phyloP scores from a whole-genome alignment of 2,888 invertebrate species.

The Monoplex corrugatus region DNA sequence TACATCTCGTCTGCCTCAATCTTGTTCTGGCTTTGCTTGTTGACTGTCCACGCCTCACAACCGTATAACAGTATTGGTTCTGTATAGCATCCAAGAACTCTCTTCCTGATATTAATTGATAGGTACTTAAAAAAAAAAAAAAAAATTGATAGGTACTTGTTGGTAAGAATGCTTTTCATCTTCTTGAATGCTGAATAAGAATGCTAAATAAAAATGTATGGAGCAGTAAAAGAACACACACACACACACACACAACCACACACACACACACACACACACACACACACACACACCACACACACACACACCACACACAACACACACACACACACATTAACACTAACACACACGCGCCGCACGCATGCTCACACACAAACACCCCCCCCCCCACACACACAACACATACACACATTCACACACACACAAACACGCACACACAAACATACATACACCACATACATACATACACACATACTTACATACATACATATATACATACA shows the following conservation, averaged over 20 bases:
- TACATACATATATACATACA: not conserved
- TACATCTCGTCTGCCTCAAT: too few relatives aligned
- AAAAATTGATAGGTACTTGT: too few relatives aligned
- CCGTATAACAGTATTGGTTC: too few relatives aligned
- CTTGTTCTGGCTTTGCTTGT: too few relatives aligned
- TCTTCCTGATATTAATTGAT: too few relatives aligned
- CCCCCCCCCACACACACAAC: not conserved
- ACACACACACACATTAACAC: not conserved
- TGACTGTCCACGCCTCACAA: too few relatives aligned
- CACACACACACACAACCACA: not conserved
- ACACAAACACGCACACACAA: not conserved
- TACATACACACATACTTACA: slow-evolving; percentile 8
- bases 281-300: not conserved
- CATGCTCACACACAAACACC: not conserved
- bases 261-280: not conserved
- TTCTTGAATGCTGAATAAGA: too few relatives aligned
- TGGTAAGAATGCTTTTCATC: too few relatives aligned
- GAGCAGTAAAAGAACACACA: too few relatives aligned
- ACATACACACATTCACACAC: not conserved
- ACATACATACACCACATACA: not conserved
- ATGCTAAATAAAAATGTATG: too few relatives aligned
- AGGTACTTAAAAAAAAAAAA: too few relatives aligned
- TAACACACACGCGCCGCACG: not conserved
- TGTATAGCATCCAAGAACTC: too few relatives aligned
- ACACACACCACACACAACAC: not conserved